phyloP scores from a whole-genome alignment of 2,888 invertebrate genomes.

The Drosophila mayaguana region DNA sequence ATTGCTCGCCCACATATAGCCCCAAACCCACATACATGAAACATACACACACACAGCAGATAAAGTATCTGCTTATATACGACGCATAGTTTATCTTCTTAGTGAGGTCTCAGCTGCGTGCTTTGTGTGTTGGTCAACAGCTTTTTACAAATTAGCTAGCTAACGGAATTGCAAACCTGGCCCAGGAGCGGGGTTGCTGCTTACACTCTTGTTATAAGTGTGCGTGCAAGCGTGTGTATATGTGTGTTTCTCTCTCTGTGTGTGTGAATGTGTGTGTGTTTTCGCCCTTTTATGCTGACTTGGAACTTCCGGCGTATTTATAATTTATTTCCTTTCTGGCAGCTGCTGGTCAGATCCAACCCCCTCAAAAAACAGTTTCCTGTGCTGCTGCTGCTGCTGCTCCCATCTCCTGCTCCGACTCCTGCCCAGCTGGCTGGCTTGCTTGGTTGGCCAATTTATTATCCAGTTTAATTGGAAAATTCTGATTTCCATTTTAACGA shows the following conservation, averaged over 20 bases:
- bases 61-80: constrained; percentile 75
- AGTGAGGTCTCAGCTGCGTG: constrained; percentile 69
- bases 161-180: constrained; percentile 80
- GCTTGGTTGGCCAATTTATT: constrained; percentile 74
- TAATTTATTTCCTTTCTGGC: constrained; percentile 77
- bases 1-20: constrained; percentile 54
- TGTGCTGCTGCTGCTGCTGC: constrained; percentile 8
- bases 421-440: constrained; percentile 18
- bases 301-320: constrained; percentile 82
- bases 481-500: constrained; percentile 81
- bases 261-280: constrained; percentile 28
- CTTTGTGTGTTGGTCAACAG: constrained; percentile 75
- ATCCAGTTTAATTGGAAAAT: constrained; percentile 81
- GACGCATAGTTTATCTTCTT: constrained; percentile 78
- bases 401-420: background rate
- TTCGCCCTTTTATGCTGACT: constrained; percentile 81
- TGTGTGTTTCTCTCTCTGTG: background rate
- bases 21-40: constrained; percentile 8
- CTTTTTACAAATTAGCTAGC: constrained; percentile 81
- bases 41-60: constrained; percentile 44
- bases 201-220: constrained; percentile 2
- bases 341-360: constrained; percentile 65
- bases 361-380: constrained; percentile 24
- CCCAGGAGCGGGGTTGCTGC: constrained; percentile 35
- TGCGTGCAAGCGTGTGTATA: background rate